Percentiles rank a stretch among this genome's conserved stretches.
phyloP scores from a whole-genome alignment of 2,797 vertebrate species.

The Hipposideros larvatus region DNA sequence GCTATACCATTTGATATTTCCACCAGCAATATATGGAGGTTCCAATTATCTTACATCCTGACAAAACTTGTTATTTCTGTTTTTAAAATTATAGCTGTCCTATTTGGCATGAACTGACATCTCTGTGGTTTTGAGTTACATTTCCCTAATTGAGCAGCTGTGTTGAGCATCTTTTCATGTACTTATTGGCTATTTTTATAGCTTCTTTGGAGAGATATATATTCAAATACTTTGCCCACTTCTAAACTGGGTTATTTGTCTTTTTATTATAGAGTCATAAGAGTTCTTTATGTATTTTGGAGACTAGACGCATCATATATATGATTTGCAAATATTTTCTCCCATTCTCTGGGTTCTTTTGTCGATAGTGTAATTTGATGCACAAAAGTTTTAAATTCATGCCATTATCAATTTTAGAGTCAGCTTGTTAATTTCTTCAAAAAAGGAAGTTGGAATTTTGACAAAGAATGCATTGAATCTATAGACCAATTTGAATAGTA shows the following conservation, averaged over 20 bases:
- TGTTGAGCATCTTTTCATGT: background rate
- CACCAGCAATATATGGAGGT: background rate
- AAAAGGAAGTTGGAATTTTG: background rate
- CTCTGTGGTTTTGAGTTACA: constrained; percentile 2
- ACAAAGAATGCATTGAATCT: background rate
- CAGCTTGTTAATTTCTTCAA: background rate
- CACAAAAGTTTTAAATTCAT: background rate
- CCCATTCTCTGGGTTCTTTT: background rate
- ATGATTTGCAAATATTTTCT: background rate
- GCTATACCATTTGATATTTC: background rate
- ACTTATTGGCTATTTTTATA: background rate
- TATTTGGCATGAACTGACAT: background rate
- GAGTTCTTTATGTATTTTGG: background rate
- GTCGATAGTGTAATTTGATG: background rate
- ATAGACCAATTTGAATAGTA: background rate
- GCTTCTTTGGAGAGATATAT: background rate
- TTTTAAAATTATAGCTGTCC: background rate
- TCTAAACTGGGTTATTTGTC: background rate
- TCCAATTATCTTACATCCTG: background rate
- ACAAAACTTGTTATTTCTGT: background rate
- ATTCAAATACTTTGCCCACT: background rate
- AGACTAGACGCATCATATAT: background rate
- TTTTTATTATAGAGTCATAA: background rate
- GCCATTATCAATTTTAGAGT: background rate
- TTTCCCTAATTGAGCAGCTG: background rate